A percentile compares a stretch with the other conserved stretches of the same genome.
Evolutionary conservation across 2,888 invertebrate genomes (phyloP).

Genomic region (Neuroscelio doddi): DNA sequence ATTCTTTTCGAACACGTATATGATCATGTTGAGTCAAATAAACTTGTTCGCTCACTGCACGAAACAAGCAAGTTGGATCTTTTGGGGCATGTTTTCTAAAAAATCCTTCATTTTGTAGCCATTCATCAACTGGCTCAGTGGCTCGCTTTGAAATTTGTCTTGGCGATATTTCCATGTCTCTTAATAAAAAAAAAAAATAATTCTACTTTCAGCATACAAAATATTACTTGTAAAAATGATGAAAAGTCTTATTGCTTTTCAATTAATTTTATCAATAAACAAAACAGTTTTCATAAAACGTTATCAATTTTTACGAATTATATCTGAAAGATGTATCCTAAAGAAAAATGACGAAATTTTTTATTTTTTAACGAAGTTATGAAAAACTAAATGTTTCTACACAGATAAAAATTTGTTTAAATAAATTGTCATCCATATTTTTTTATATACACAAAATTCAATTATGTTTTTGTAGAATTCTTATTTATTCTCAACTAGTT

Average conservation of each 20-base stretch:
- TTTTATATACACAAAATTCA: too few relatives aligned
- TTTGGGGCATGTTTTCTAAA: constrained; percentile 91
- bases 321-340: background rate
- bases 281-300: background rate
- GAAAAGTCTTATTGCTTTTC: background rate
- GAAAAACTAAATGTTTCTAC: too few relatives aligned
- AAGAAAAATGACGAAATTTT: background rate
- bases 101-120: constrained; percentile 85
- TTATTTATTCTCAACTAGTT: too few relatives aligned
- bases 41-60: constrained; percentile 90
- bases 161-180: background rate
- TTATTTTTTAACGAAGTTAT: too few relatives aligned
- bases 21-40: constrained; percentile 82
- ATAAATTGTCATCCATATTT: too few relatives aligned
- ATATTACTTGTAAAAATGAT: too few relatives aligned
- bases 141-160: background rate
- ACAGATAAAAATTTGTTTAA: too few relatives aligned
- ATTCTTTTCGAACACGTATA: constrained; percentile 81
- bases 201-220: too few relatives aligned
- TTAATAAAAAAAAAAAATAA: background rate
- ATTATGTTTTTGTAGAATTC: too few relatives aligned
- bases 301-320: background rate
- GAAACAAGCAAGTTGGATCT: constrained; percentile 91
- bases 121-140: constrained; percentile 77
- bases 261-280: background rate